Evolutionary conservation across 1,140 invertebrate species (phyloP).

Genomic region (Ruditapes philippinarum): DNA sequence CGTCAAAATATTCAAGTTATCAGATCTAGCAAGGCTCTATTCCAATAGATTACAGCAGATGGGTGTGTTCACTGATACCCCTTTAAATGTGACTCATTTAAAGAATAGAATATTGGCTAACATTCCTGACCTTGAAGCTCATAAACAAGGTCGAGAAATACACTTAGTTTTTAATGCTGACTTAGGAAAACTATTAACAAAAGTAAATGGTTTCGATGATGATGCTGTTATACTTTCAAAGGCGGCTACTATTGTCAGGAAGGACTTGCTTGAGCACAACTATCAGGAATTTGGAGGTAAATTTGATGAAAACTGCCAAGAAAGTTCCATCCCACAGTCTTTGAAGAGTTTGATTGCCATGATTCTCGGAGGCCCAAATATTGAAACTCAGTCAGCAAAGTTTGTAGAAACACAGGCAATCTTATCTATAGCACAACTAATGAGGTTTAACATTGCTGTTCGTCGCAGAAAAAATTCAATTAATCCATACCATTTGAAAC

Average conservation of each 20-base stretch:
- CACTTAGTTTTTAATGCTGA: neutral
- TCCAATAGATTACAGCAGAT: neutral
- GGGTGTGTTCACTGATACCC: neutral
- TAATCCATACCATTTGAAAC: neutral
- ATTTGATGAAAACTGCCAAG: neutral
- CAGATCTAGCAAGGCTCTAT: constrained; percentile 1
- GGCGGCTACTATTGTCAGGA: neutral
- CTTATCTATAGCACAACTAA: neutral
- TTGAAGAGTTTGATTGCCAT: neutral
- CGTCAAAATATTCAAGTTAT: neutral
- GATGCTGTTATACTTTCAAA: neutral
- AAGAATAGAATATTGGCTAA: constrained; percentile 17
- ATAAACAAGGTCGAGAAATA: neutral
- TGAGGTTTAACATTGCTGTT: neutral
- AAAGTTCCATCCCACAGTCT: neutral
- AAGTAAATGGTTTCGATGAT: constrained; percentile 17
- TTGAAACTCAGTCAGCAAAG: neutral
- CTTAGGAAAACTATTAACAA: neutral
- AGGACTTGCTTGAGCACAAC: neutral
- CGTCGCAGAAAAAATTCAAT: neutral
- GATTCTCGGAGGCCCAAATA: constrained; percentile 3
- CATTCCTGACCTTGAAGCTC: constrained; percentile 16
- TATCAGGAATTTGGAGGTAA: neutral
- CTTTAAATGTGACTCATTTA: constrained; percentile 4
- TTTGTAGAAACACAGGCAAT: neutral